Conservation (phyloP, 2,888 invertebrate species). For the Pristionchus entomophagus region DNA sequence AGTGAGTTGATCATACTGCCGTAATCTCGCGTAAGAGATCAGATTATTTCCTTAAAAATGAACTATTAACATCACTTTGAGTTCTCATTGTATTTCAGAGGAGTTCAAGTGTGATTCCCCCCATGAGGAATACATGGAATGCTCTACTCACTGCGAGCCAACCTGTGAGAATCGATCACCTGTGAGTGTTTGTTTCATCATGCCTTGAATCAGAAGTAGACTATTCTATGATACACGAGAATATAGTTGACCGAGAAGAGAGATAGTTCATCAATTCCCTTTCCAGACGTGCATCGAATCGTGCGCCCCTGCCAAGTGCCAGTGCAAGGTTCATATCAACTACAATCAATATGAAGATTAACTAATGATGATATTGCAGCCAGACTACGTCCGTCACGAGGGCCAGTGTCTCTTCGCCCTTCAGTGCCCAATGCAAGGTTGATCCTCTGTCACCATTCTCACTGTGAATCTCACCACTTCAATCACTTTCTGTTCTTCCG, state of each 20-base stretch:
- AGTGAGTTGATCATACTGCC: not conserved
- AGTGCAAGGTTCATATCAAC: constrained; percentile 28
- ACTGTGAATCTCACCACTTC: not conserved
- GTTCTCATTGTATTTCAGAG: too few relatives aligned
- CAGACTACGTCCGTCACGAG: constrained; percentile 15
- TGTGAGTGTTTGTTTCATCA: not conserved
- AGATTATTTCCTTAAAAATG: too few relatives aligned
- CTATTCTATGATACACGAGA: too few relatives aligned
- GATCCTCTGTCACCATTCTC: not conserved
- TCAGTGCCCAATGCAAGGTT: constrained; percentile 1
- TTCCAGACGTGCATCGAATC: not conserved
- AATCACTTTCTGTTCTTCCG: not conserved
- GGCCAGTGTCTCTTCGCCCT: constrained; percentile 25
- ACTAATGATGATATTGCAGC: not conserved
- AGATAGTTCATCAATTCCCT: not conserved
- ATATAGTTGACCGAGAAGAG: too few relatives aligned
- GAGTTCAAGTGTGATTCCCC: constrained; percentile 31
- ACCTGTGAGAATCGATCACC: constrained; percentile 23
- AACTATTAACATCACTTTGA: not conserved
- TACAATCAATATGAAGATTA: not conserved
- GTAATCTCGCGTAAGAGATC: too few relatives aligned
- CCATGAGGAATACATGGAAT: not conserved
- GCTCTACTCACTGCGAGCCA: constrained; percentile 31
- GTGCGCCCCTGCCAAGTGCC: constrained; percentile 1
- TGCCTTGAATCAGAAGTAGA: too few relatives aligned